Base-by-base conservation (phyloP, 2,113 vertebrate genomes). In the Indicator indicator region DNA sequence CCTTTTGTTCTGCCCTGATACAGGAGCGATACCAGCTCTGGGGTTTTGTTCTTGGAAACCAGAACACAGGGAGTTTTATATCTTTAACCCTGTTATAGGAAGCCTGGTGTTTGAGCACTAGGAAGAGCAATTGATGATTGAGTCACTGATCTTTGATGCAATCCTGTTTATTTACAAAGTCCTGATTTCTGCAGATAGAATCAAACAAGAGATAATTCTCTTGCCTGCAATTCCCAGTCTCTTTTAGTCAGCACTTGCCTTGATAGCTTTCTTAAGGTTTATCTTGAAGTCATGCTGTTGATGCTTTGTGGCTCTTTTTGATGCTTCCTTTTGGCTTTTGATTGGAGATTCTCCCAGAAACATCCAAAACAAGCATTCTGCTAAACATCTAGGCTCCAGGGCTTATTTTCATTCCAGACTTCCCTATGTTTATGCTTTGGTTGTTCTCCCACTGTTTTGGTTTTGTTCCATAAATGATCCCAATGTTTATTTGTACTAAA, bases 351-450 rank as follows among this genome's bases (percentile, higher is more conserved):
- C 62, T 94, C 90, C 92, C 65, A 2, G 92, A 93, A 93, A 82
- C 73, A 95, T 92, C 73, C 95, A 88, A 93, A 96, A 92, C 92
- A 96, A 94, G 65, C 63, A 72, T 95, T 94, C 80, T 95, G 65
- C 74, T 94, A 96, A 94, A 80, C 77, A 78, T 92, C 65, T 86
- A 94, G 65, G 88, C 95, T 95, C 16, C 90, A 78, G 95, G 94
- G 96, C 65, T 83, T 95, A 88, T 96, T 96, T 96, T 96, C 94
- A 93, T 96, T 96, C 95, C 94, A 96, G n/a, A 77, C 76, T 92
- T 93, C 88, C 95, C 83, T 93, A 86, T 94, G 94, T 95, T 96
- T 96, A 96, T 90, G 86, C 76, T 96, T 95, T 95, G 83, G 74
- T 94, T 93, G 83, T 90, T 94, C 88, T 92, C 73, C 88, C 83